These are phyloP conservation scores for Nephotettix cincticeps DNA, from an alignment of 1,140 invertebrate genomes.

Conservation along the genomic window DNA sequence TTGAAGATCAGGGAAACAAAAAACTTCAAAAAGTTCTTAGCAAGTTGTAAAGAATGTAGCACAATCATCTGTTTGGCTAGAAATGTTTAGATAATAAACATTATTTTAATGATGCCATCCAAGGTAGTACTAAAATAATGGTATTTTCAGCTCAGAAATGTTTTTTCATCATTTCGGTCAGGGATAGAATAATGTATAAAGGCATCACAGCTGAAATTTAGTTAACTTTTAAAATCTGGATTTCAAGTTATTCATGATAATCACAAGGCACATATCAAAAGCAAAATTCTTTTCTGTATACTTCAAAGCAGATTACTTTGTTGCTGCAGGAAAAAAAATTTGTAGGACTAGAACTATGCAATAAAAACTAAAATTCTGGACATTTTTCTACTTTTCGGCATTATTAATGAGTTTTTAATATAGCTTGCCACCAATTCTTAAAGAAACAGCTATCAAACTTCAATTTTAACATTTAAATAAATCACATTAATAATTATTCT, in stretches of 20 bases:
- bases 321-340: not conserved
- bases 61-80: not conserved
- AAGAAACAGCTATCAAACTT: too few relatives aligned
- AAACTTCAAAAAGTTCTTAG: too few relatives aligned
- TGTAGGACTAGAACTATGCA: too few relatives aligned
- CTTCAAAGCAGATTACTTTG: not conserved
- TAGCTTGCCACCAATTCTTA: too few relatives aligned
- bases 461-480: too few relatives aligned
- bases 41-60: not conserved
- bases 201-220: not conserved
- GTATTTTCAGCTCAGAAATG: not conserved
- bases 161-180: not conserved
- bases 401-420: too few relatives aligned
- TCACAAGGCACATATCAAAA: not conserved
- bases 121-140: too few relatives aligned
- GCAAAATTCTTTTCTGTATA: not conserved
- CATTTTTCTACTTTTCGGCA: too few relatives aligned
- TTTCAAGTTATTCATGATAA: not conserved
- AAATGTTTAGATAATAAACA: not conserved
- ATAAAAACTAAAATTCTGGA: too few relatives aligned
- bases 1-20: too few relatives aligned
- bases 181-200: conserved; percentile 3
- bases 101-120: too few relatives aligned
- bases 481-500: too few relatives aligned
- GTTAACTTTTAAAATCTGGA: not conserved